Conservation (phyloP, 2,797 vertebrate species). For the Iguana delicatissima region DNA sequence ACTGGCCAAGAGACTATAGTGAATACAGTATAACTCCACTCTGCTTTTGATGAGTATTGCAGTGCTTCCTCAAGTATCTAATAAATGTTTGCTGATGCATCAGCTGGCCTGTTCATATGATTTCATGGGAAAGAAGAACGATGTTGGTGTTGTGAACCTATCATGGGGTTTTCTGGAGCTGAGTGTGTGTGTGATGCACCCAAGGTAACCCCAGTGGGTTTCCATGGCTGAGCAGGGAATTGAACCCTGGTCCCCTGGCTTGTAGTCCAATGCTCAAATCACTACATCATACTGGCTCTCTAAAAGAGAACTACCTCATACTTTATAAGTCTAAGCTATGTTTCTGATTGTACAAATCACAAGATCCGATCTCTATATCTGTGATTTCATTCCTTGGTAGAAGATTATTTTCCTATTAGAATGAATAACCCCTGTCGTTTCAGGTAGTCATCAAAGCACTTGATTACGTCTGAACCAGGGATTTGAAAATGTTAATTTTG, state of each 20-base stretch:
- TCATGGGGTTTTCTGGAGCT: too few relatives aligned
- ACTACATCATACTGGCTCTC: too few relatives aligned
- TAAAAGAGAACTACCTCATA: neutral
- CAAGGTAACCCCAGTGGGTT: too few relatives aligned
- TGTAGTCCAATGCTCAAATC: too few relatives aligned
- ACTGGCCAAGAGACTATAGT: neutral
- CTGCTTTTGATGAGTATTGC: neutral
- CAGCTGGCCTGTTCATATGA: constrained; percentile 27
- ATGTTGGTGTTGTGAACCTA: too few relatives aligned
- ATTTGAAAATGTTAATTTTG: too few relatives aligned
- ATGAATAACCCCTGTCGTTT: neutral
- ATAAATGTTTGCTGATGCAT: constrained; percentile 13
- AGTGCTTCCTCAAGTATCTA: neutral
- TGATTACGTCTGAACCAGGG: too few relatives aligned
- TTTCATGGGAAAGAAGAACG: neutral
- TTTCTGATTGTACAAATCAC: neutral
- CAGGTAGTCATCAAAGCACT: neutral
- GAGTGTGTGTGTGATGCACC: too few relatives aligned
- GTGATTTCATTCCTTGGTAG: neutral
- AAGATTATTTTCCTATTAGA: neutral
- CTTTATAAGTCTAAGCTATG: neutral
- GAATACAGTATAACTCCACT: neutral
- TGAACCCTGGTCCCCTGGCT: too few relatives aligned
- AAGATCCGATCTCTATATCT: neutral
- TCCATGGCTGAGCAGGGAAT: too few relatives aligned